These are phyloP conservation scores for Hirundo rustica DNA, from an alignment of 2,797 vertebrate species.

Conservation along the genomic window DNA sequence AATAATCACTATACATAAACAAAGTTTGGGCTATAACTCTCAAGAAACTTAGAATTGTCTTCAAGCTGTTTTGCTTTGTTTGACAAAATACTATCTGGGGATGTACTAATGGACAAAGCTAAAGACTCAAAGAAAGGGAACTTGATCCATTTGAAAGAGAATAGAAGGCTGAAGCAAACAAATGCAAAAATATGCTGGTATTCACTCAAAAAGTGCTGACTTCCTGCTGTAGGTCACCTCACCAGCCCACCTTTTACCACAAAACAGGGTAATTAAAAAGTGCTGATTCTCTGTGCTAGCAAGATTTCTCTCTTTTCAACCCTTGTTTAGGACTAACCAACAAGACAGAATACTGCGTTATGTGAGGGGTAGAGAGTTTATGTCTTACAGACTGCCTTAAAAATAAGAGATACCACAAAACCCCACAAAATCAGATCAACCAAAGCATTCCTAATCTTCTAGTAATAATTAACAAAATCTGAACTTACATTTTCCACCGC, in stretches of 20 bases:
- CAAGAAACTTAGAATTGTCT: slow-evolving; percentile 62
- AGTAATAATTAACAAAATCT: neutral
- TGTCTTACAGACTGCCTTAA: neutral
- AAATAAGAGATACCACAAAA: neutral
- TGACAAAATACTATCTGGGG: slow-evolving; percentile 73
- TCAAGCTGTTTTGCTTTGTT: slow-evolving; percentile 73
- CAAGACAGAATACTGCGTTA: neutral
- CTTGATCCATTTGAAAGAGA: slow-evolving; percentile 70
- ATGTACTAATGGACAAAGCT: slow-evolving; percentile 73
- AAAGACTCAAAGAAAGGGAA: slow-evolving; percentile 69
- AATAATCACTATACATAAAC: slow-evolving; percentile 72
- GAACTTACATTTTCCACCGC: neutral
- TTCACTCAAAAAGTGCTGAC: slow-evolving; percentile 70
- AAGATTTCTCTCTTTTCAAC: slow-evolving; percentile 40
- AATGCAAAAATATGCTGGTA: slow-evolving; percentile 59
- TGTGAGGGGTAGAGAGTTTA: neutral
- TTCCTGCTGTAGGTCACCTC: slow-evolving; percentile 60
- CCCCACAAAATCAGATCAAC: neutral
- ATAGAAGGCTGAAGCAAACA: slow-evolving; percentile 56
- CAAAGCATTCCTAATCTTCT: neutral
- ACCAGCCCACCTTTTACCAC: slow-evolving; percentile 3
- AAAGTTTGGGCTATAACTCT: slow-evolving; percentile 68
- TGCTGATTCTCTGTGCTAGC: slow-evolving; percentile 47
- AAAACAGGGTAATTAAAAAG: slow-evolving; percentile 64
- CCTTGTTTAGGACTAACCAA: neutral